These are phyloP conservation scores for Antheraea pernyi DNA, from an alignment of 1,140 invertebrate species.

Conservation along the genomic window DNA sequence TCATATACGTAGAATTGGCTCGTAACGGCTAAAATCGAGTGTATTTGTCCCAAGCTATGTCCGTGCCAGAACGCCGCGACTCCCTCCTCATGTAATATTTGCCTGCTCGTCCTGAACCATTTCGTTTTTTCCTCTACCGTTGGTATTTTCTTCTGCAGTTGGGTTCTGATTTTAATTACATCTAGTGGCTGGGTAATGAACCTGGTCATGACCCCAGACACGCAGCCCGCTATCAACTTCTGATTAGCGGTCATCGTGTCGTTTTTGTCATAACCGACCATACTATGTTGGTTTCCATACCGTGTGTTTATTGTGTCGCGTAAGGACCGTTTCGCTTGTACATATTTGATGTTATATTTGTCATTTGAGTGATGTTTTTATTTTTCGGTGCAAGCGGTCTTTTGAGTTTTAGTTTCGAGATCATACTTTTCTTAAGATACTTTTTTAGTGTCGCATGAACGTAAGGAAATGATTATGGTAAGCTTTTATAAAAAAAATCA, in stretches of 20 bases:
- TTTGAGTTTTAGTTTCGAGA: not conserved
- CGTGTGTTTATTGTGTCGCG: not conserved
- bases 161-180: constrained; percentile 55
- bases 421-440: too few species aligned
- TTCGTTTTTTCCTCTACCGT: constrained; percentile 15
- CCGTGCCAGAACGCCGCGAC: constrained; percentile 61
- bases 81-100: constrained; percentile 56
- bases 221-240: constrained; percentile 55
- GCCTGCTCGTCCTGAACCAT: constrained; percentile 35
- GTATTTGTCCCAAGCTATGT: constrained; percentile 58
- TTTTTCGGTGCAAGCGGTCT: not conserved
- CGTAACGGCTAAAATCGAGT: constrained; percentile 51
- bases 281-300: constrained; percentile 18
- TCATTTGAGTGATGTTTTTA: not conserved
- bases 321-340: not conserved
- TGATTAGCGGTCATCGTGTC: constrained; percentile 48
- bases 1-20: constrained; percentile 65
- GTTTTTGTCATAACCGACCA: constrained; percentile 57
- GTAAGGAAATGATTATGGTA: too few species aligned
- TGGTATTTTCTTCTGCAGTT: constrained; percentile 36
- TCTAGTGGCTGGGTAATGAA: constrained; percentile 65
- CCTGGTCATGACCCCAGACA: constrained; percentile 50
- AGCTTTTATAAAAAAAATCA: too few species aligned
- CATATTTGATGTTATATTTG: not conserved
- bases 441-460: too few species aligned